These are phyloP conservation scores for Choristoneura rosaceana DNA, from an alignment of 2,888 invertebrate genomes.

Conservation along the genomic window DNA sequence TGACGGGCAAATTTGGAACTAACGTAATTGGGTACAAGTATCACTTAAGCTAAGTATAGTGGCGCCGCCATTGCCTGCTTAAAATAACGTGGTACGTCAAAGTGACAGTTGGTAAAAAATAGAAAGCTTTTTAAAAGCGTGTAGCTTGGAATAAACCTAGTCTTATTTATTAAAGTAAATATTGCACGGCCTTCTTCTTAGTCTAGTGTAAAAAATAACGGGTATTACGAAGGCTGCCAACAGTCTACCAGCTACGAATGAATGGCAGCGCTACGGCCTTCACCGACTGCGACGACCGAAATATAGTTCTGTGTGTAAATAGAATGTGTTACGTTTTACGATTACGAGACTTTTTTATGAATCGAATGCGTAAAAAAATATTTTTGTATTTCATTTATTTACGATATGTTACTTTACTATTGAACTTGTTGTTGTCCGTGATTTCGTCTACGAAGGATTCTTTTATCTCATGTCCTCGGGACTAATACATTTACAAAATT, in stretches of 20 bases:
- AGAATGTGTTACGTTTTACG: not conserved
- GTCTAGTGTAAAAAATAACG: slow-evolving; percentile 17
- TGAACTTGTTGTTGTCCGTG: too few species aligned
- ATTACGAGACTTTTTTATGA: slow-evolving; percentile 1
- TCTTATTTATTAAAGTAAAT: slow-evolving; percentile 6
- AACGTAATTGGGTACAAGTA: too few species aligned
- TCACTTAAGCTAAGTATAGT: too few species aligned
- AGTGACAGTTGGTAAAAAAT: not conserved
- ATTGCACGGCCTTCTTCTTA: slow-evolving; percentile 14
- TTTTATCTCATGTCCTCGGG: too few species aligned
- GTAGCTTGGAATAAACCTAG: not conserved
- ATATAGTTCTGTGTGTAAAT: slow-evolving; percentile 16
- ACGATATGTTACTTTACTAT: too few species aligned
- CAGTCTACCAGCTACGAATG: slow-evolving; percentile 16
- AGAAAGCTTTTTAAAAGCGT: not conserved
- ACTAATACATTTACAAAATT: too few species aligned
- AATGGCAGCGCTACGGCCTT: slow-evolving; percentile 23
- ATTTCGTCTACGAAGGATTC: too few species aligned
- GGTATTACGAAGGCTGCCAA: slow-evolving; percentile 6
- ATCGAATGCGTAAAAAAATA: not conserved
- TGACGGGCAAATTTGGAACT: not conserved
- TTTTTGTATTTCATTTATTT: too few species aligned
- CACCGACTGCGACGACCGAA: slow-evolving; percentile 24
- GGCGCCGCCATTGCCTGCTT: not conserved
- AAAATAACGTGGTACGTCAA: not conserved